Evolutionary conservation across 2,113 vertebrate genomes (phyloP).

Genomic region (Ifrita kowaldi): DNA sequence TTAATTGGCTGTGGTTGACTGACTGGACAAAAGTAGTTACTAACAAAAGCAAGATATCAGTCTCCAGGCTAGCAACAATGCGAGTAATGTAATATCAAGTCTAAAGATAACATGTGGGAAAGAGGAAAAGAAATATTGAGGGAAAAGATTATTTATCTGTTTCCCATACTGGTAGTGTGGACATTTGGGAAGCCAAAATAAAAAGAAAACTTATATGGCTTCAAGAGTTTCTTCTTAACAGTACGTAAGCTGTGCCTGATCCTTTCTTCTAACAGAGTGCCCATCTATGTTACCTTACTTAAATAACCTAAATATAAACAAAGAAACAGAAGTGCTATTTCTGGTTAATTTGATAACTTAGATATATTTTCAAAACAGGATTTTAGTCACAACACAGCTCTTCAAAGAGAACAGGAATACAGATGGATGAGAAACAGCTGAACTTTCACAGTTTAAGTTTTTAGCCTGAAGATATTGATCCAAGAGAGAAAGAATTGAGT

Average conservation of each 20-base stretch:
- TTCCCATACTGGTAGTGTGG: background rate
- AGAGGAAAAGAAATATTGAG: background rate
- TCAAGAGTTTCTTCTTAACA: background rate
- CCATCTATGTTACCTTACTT: background rate
- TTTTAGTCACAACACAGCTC: background rate
- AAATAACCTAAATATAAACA: background rate
- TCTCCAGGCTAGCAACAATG: background rate
- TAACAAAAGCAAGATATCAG: background rate
- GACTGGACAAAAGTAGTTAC: background rate
- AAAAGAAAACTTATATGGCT: background rate
- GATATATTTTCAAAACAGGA: background rate
- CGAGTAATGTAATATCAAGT: background rate
- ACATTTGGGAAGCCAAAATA: background rate
- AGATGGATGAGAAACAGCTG: background rate
- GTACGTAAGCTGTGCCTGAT: accelerated
- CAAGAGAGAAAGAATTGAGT: background rate
- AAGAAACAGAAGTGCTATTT: background rate
- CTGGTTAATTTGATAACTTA: background rate
- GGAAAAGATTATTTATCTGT: background rate
- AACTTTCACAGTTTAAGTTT: background rate
- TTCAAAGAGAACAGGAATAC: background rate
- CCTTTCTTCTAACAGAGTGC: background rate
- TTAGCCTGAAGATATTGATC: constrained; percentile 8
- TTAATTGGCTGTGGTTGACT: background rate
- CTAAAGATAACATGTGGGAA: background rate